phyloP scores from a whole-genome alignment of 2,797 vertebrate genomes.

The Amblyraja radiata region DNA sequence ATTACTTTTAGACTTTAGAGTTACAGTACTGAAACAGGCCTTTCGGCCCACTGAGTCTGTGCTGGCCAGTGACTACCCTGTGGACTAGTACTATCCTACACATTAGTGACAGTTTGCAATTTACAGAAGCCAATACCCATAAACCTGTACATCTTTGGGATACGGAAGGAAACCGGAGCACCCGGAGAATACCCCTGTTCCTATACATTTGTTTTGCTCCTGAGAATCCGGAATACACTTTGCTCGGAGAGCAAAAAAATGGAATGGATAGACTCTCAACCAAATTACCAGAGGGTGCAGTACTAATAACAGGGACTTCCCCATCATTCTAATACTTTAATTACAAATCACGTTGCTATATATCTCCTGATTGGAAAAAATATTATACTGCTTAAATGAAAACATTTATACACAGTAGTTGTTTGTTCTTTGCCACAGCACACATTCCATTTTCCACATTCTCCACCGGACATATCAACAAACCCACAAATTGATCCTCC shows the following conservation, averaged over 20 bases:
- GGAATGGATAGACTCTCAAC: not conserved
- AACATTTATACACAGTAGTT: not conserved
- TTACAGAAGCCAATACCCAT: no score
- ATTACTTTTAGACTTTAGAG: no score
- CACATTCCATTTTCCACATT: not conserved
- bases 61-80: no score
- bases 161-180: no score
- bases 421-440: not conserved
- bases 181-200: no score
- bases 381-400: not conserved
- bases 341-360: not conserved
- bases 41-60: no score
- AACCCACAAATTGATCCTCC: not conserved
- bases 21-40: no score
- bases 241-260: not conserved
- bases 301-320: not conserved
- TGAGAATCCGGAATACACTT: not conserved
- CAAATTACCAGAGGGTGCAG: not conserved
- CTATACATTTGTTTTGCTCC: not conserved
- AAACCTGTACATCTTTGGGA: no score
- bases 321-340: not conserved
- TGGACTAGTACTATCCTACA: no score
- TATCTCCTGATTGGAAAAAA: not conserved
- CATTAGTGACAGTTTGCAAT: no score
- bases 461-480: not conserved